Base-by-base conservation (phyloP, 2,888 invertebrate genomes). In the Troides helena region DNA sequence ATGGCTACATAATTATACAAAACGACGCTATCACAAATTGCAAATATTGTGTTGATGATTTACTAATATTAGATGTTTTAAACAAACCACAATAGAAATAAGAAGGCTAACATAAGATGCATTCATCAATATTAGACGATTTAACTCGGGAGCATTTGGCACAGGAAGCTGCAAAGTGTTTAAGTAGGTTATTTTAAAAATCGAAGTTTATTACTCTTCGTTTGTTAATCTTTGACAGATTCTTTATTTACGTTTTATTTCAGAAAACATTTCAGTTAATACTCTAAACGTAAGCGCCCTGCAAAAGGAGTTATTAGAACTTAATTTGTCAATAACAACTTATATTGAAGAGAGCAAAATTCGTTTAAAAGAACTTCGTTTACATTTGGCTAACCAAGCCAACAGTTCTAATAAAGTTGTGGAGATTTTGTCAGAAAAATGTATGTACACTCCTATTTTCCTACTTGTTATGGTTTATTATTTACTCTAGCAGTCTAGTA, bases 101-200 rank as follows among this genome's bases (percentile, higher is more conserved):
- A 74, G 72, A 66, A 77, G 78, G 78, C 74, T 76, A 73, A 76
- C 79, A 79, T 89, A 92, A 89, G 81, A 92, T 92, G 92, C 88
- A 92, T 91, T 92, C 92, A 77, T 82, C 83, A 84, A 80, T 84
- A 80, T 87, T 83, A 78, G 87, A 89, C 73, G 90, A 90, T 82
- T 80, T 87, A 74, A 82, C 82, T 77, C 85, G 86, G 76, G 89
- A 90, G 79, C 79, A 87, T 78, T 85, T 90, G 76, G 86, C 88
- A 74, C 82, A 79, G 73, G 86, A 88, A 77, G 82, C 86, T 74
- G 85, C 87, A 72, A 86, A 87, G 82, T 87, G 85, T 83, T 72
- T 91, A 79, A 82, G 92, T 92, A 88, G 88, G 91, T 90, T 89
- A 90, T 85, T 70, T 70, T 57, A 65, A 70, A 70, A 64, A 67